phyloP scores from a whole-genome alignment of 1,140 invertebrate genomes.

The Pseudomyrmex flavicornis region DNA sequence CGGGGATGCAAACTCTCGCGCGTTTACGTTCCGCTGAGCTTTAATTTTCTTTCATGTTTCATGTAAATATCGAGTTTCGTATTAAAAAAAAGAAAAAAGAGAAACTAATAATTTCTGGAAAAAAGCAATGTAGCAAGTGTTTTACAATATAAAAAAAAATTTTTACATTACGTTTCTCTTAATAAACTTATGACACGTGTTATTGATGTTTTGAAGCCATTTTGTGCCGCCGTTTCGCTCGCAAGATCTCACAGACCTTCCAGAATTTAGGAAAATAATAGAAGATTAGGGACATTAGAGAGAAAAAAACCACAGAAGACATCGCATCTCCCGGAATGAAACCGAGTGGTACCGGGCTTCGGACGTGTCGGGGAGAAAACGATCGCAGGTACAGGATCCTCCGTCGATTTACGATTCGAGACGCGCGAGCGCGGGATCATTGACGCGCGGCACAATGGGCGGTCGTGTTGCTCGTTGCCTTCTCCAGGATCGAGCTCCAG shows the following conservation, averaged over 20 bases:
- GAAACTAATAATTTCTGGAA: too few relatives aligned
- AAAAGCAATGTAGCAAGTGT: not conserved
- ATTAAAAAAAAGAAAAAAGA: too few relatives aligned
- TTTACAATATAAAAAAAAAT: not conserved
- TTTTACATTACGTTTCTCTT: not conserved
- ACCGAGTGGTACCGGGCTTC: not conserved
- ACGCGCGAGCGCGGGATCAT: conserved; percentile 56
- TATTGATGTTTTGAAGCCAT: too few relatives aligned
- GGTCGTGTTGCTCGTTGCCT: conserved; percentile 73
- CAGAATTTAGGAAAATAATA: conserved; percentile 26
- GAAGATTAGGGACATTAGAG: conserved; percentile 11
- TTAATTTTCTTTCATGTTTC: conserved; percentile 21
- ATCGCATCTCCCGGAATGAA: conserved; percentile 14
- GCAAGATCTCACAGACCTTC: not conserved
- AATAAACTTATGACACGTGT: too few relatives aligned
- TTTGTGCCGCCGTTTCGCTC: not conserved
- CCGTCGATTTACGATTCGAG: conserved; percentile 66
- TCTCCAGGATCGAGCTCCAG: conserved; percentile 63
- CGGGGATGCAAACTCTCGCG: conserved; percentile 14
- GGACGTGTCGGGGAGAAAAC: conserved; percentile 17
- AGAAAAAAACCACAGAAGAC: conserved; percentile 15
- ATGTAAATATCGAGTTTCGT: not conserved
- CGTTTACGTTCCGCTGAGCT: conserved; percentile 23
- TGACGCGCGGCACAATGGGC: conserved; percentile 67
- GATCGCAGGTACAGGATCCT: conserved; percentile 65